Evolutionary conservation across 1,140 invertebrate genomes (phyloP).

Genomic region (Ditylenchus dipsaci): DNA sequence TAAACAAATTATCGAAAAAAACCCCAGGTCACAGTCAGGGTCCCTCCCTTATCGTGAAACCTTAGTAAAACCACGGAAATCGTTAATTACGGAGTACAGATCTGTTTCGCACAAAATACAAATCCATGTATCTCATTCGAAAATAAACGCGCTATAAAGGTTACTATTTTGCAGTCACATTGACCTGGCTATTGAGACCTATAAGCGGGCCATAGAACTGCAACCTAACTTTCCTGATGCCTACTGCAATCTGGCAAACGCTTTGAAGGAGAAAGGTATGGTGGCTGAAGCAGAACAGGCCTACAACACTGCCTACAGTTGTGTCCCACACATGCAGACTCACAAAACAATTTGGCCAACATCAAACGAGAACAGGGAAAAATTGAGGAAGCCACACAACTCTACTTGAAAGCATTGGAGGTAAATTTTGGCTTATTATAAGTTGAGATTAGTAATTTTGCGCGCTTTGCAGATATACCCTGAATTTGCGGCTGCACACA

Average conservation of each 20-base stretch:
- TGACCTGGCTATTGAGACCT: slow-evolving; percentile 96
- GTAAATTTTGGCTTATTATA: slow-evolving; percentile 39
- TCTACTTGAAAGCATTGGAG: slow-evolving; percentile 76
- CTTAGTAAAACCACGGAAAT: no score
- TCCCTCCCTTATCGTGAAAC: no score
- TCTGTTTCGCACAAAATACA: no score
- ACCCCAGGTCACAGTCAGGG: no score
- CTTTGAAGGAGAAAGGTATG: slow-evolving; percentile 92
- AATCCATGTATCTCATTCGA: no score
- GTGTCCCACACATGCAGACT: slow-evolving; percentile 97
- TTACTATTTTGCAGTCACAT: slow-evolving; percentile 73
- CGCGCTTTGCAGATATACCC: slow-evolving; percentile 81
- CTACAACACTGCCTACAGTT: slow-evolving; percentile 92
- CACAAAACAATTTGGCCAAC: slow-evolving; percentile 91
- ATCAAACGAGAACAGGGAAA: slow-evolving; percentile 78
- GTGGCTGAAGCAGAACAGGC: slow-evolving; percentile 94
- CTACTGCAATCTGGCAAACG: slow-evolving; percentile 98
- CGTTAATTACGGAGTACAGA: no score
- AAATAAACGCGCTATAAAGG: neutral
- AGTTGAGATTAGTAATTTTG: slow-evolving; percentile 70
- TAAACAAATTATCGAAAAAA: no score
- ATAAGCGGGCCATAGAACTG: slow-evolving; percentile 89
- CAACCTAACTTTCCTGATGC: slow-evolving; percentile 99
- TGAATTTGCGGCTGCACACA: slow-evolving; percentile 97
- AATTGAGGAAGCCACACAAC: slow-evolving; percentile 88